Base-by-base conservation (phyloP, 2,113 vertebrate species). In the Corvus cornix region DNA sequence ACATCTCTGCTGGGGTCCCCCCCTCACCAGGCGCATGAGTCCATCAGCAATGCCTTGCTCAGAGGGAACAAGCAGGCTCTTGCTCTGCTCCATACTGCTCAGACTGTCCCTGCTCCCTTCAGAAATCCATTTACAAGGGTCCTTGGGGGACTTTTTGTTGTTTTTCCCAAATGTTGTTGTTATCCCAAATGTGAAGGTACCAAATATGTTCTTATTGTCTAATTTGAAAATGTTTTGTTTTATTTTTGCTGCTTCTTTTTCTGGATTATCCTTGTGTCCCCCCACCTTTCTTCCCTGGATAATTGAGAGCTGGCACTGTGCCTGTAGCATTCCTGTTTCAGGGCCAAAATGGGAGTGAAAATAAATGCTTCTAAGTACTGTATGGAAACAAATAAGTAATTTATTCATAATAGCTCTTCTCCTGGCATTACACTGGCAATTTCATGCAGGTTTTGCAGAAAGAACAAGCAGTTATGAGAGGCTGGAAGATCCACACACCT, bases 261-360 rank as follows among this genome's bases (percentile, higher is more conserved):
- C 70, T 82, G 94, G 62, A 75, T 96, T 93, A 90, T 75, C 64
- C 56, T 77, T 35, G 35, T 64, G 76, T 90, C 68, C 64, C 30
- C 11, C 72, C 15, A 52, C 79, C 80, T 92, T 89, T 84, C 68
- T 89, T 60, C 75, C 76, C 76, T 84, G 91, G 52, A 81, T 95
- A 92, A 93, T 81, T 84, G 84, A 78, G 91, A 81, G 86, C 8
- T 97, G 95, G 95, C 84, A 0, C 56, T 31, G 35, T 77, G 80
- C 94, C 95, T 56, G 64, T n/a, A 72, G 84, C 5, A 0, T 78
- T 89, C 69, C 53, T 94, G 62, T 87, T 91, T 60, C 81, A 53
- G 63, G 89, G 94, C 96, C 96, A 95, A 93, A 96, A 58, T 88
- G 77, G 74, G 84, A 95, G 81, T 89, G 94, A 87, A 76, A 97